These are phyloP conservation scores for Poeciliopsis paucimaculata DNA, from an alignment of 2,797 vertebrate species.

Conservation along the genomic window DNA sequence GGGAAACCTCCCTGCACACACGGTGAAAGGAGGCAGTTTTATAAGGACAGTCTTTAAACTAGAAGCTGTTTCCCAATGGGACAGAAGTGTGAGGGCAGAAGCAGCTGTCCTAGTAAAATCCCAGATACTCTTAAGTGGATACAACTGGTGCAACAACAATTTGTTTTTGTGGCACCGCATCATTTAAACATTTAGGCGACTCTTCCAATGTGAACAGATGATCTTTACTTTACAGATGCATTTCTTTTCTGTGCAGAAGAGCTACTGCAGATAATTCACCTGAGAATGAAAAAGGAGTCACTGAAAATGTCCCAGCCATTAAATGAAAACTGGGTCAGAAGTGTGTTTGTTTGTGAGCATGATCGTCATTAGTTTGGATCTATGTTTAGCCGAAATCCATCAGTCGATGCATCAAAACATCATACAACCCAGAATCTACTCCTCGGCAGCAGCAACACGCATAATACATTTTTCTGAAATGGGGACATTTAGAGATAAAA, in stretches of 20 bases:
- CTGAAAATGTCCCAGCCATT: constrained; percentile 24
- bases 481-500: constrained; percentile 56
- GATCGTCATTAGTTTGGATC: constrained; percentile 20
- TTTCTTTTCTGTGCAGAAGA: constrained; percentile 32
- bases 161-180: background rate
- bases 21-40: background rate
- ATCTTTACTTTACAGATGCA: background rate
- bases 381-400: constrained; percentile 17
- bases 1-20: constrained; percentile 90
- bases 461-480: constrained; percentile 39
- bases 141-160: background rate
- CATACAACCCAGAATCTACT: constrained; percentile 13
- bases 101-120: constrained; percentile 3
- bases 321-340: constrained; percentile 12
- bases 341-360: background rate
- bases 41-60: constrained; percentile 10
- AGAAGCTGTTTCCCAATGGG: background rate
- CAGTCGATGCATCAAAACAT: constrained; percentile 12
- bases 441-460: constrained; percentile 13
- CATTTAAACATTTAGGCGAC: background rate
- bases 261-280: constrained; percentile 31
- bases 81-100: constrained; percentile 23
- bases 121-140: background rate
- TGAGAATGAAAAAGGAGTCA: constrained; percentile 34
- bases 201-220: too few relatives aligned